Conservation (phyloP, 92 coral and sea anemone genomes). For the Parazoanthus atlanticus region DNA sequence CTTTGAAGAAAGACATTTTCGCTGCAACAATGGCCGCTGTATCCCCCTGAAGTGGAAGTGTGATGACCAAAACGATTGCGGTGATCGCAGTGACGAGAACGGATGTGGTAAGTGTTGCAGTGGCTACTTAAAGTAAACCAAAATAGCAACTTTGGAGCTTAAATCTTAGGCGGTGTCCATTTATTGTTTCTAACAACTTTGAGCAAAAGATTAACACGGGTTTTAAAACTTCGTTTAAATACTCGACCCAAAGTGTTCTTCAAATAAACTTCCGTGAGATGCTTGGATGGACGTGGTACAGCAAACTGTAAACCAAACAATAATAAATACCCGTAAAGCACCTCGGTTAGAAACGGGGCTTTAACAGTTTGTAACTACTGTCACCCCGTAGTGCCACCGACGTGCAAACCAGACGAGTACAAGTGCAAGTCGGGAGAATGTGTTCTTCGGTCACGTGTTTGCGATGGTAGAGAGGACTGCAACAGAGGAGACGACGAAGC, state of each 20-base stretch:
- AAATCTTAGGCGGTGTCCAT: no score
- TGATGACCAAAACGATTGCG: constrained; percentile 50
- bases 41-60: constrained; percentile 52
- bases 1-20: constrained; percentile 23
- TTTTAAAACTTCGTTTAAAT: no score
- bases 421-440: constrained; percentile 42
- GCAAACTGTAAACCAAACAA: no score
- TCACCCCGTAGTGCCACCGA: neutral
- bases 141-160: no score
- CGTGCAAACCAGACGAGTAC: constrained; percentile 39
- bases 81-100: constrained; percentile 55
- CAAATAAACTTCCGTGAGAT: no score
- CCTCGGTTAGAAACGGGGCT: no score
- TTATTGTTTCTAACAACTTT: no score
- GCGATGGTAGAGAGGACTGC: constrained; percentile 57
- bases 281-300: no score
- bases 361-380: neutral
- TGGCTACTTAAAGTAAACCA: no score
- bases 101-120: constrained; percentile 25
- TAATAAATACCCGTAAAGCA: no score
- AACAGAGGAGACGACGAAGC: constrained; percentile 55
- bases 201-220: no score
- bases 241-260: no score
- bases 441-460: constrained; percentile 28
- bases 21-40: constrained; percentile 45